Conservation (phyloP, 2,797 vertebrate species). For the Ateles fusciceps region DNA sequence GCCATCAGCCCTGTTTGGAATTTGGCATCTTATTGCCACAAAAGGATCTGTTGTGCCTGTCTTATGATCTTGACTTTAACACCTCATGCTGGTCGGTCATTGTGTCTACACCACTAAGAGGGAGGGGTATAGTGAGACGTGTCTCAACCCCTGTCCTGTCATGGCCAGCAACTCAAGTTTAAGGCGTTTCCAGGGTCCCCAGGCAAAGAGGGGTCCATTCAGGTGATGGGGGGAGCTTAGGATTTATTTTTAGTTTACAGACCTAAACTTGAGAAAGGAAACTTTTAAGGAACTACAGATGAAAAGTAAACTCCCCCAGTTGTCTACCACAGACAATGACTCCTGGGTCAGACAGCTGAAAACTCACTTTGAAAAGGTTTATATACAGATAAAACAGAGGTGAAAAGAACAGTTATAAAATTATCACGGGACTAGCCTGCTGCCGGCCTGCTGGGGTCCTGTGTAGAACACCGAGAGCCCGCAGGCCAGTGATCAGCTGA, state of each 20-base stretch:
- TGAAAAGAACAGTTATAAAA: not conserved
- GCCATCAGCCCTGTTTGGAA: not conserved
- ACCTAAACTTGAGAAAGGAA: not conserved
- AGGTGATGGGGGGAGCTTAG: too few species aligned
- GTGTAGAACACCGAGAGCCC: not conserved
- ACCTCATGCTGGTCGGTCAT: not conserved
- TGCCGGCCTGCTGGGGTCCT: not conserved
- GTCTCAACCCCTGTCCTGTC: not conserved
- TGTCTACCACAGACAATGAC: not conserved
- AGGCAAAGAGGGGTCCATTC: too few species aligned
- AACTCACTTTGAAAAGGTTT: not conserved
- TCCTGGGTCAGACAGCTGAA: not conserved
- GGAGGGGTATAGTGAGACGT: not conserved
- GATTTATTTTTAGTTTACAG: not conserved
- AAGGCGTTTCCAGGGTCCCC: not conserved
- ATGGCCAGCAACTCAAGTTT: not conserved
- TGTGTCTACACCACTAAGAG: not conserved
- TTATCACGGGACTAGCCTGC: not conserved
- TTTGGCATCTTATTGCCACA: not conserved
- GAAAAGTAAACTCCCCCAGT: not conserved
- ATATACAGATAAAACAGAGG: not conserved
- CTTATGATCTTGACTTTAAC: not conserved
- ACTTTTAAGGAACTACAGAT: not conserved
- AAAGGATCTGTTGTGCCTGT: not conserved
- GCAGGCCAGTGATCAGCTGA: not conserved